Base-by-base conservation (phyloP, 2,888 invertebrate genomes). In the Entomobrya proxima region DNA sequence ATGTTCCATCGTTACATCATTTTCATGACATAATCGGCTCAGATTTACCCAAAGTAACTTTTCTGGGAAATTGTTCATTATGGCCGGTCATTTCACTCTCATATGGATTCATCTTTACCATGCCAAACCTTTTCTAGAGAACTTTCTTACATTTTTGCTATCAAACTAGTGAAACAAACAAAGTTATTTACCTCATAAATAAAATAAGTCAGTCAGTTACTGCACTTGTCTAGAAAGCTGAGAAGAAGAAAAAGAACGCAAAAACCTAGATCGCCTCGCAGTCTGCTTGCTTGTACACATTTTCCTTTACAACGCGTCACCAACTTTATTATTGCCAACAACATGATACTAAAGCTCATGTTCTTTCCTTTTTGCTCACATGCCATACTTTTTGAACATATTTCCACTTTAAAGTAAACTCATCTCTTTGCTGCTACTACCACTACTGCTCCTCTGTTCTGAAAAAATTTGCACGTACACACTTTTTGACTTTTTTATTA, bases 391-490 rank as follows among this genome's bases (percentile, higher is more conserved):
- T 58, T 58, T 30, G 30, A 55, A 2, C 55, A 55, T 24, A 11
- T 2, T 24, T 21, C 30, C 15, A 35, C n/a, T 32, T 35, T 32
- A 6, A 64, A 35, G 35, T 64, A 64, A 35, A 64, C 35, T 64
- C 61, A 64, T 35, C 18, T 64, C 61, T 1, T 9, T 5, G 52
- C 7, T 55, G 55, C 55, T 24, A 18, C 55, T 24, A 18, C 21
- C n/a, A 21, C 55, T 24, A 72, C 32, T 35, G 30, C 5, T 24
- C 35, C 50, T 24, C 15, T 21, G 15, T 40, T 32, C 44, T 75
- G 13, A 76, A 76, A 58, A 76, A 55, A 55, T 76, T 76, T 76
- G 76, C 76, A 76, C 76, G 76, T 76, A 76, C 55, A 55, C 37
- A 35, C 55, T 76, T 50, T 58, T 64, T 64, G 61, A 35, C 55